phyloP scores from a whole-genome alignment of 2,797 vertebrate species.

The Bovichtus diacanthus region DNA sequence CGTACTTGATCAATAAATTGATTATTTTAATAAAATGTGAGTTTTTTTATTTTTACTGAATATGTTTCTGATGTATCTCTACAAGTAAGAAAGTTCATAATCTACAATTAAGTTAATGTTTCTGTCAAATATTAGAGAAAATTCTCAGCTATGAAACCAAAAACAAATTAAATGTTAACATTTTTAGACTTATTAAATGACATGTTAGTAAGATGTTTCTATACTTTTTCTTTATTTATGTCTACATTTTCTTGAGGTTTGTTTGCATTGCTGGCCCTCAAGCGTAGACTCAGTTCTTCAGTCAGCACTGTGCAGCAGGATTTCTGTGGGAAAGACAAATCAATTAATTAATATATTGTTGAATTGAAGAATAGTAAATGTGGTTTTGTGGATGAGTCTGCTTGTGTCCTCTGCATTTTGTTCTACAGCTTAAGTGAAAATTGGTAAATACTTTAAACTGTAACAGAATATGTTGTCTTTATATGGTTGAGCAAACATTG shows the following conservation, averaged over 20 bases:
- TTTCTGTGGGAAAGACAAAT: constrained; percentile 80
- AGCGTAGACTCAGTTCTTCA: constrained; percentile 89
- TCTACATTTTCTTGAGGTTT: constrained; percentile 83
- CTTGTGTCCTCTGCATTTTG: not conserved
- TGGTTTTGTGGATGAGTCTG: constrained; percentile 3
- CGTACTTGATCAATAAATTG: constrained; percentile 48
- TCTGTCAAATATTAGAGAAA: constrained; percentile 18
- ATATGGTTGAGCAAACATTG: not conserved
- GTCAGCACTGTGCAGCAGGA: constrained; percentile 89
- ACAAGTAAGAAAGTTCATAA: constrained; percentile 1
- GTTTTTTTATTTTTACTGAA: not conserved
- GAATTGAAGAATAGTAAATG: constrained; percentile 2
- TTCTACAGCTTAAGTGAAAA: constrained; percentile 4
- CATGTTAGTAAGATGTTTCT: constrained; percentile 17
- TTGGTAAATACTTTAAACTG: not conserved
- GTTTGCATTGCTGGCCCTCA: constrained; percentile 76
- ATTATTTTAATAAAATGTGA: constrained; percentile 53
- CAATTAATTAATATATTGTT: not conserved
- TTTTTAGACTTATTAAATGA: constrained; percentile 10
- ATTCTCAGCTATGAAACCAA: not conserved
- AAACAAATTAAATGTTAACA: not conserved
- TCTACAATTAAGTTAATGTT: constrained; percentile 9
- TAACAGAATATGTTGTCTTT: not conserved
- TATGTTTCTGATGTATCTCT: not conserved
- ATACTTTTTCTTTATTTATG: constrained; percentile 85